Percentiles rank a stretch among this genome's conserved stretches.
phyloP scores from a whole-genome alignment of 2,888 invertebrate species.

The Lacanobia oleracea region DNA sequence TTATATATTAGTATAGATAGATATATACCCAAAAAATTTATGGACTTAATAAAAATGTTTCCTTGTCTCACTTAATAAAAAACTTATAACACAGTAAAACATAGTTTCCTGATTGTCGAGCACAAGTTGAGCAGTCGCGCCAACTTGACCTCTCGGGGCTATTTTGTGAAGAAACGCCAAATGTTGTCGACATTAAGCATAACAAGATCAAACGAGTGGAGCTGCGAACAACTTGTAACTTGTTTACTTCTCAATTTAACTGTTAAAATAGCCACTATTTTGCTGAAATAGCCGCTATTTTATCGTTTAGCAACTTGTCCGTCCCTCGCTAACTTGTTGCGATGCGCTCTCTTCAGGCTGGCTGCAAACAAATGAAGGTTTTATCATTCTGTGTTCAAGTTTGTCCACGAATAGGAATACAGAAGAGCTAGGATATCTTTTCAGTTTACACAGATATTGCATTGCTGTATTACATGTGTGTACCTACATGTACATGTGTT shows the following conservation, averaged over 20 bases:
- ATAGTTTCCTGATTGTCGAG: neutral
- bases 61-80: neutral
- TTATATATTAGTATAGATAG: no score
- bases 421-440: neutral
- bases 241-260: conserved; percentile 53
- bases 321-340: conserved; percentile 38
- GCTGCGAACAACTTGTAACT: conserved; percentile 50
- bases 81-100: neutral
- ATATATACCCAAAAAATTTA: no score
- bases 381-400: neutral
- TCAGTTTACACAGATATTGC: neutral
- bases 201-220: conserved; percentile 53
- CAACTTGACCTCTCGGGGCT: conserved; percentile 16
- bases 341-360: neutral
- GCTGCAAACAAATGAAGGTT: neutral
- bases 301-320: conserved; percentile 45
- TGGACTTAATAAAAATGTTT: neutral
- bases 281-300: conserved; percentile 47
- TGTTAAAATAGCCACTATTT: conserved; percentile 48
- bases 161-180: conserved; percentile 30
- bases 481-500: neutral
- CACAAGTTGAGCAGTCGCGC: neutral
- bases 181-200: conserved; percentile 27
- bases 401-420: neutral
- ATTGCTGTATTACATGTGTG: no score